Evolutionary conservation across 2,113 vertebrate genomes (phyloP), one percentile per base, ranked within the genome.

Genomic region (Podarcis muralis): DNA sequence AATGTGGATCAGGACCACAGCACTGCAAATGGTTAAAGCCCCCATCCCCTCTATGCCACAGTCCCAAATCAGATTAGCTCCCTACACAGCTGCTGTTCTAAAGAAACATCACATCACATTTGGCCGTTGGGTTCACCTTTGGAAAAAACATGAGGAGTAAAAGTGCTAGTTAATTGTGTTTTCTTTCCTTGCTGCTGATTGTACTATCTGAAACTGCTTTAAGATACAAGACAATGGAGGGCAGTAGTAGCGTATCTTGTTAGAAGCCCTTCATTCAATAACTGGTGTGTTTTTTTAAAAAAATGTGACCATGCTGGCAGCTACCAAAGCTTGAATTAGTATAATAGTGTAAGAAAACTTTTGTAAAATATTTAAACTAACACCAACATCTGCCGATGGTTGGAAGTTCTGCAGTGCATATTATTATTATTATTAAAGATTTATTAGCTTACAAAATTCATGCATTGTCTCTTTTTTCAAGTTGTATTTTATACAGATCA

Each of bases 371-470:
- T 96, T 94, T 96, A 94, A 95, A 93, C 92, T 94, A 95, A 95
- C 95, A 95, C 95, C 94, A 93, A 96, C 95, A 96, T 95, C 95
- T 96, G 95, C 91, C 94, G 94, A 95, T 95, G 96, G 95, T 96
- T 96, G 95, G 95, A 94, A 97, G 91, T 92, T 95, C 96, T 97
- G 96, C 93, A 97, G 96, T 88, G 91, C 66, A 12, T 53, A 53
- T 11, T 12, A 53, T 8, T 11, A 48, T 48, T 48, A 48, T 48
- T 48, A 48, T 48, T 48, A 48, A 48, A 48, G 8, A 53, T 53
- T 53, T 53, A 2, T 53, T 53, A 53, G 48, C 12, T 11, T 53
- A 53, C 48, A 53, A 53, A 53, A 53, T 11, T 12, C 48, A 53
- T 53, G 48, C 48, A 53, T 53, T 12, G 48, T 53, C 48, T 53